A percentile compares a stretch with the other conserved stretches of the same genome.
Evolutionary conservation across 2,113 vertebrate species (phyloP).

Genomic region (Rousettus leschenaultii): DNA sequence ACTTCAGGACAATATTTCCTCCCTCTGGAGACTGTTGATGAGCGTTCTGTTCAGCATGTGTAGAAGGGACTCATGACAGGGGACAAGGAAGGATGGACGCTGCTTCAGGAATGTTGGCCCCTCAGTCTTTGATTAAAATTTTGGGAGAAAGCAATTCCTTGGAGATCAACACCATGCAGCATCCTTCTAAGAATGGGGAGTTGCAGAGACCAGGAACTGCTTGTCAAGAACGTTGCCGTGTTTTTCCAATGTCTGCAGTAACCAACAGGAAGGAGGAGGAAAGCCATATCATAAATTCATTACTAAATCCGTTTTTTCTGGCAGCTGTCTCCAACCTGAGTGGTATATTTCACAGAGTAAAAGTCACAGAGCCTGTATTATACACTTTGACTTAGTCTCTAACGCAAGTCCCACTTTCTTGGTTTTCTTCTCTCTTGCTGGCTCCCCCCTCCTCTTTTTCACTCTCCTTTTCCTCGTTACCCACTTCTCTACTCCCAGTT

Average conservation of each 20-base stretch:
- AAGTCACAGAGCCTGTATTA: slow-evolving; percentile 47
- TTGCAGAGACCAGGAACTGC: not conserved
- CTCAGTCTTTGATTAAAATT: not conserved
- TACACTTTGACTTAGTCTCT: not conserved
- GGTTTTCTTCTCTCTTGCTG: not conserved
- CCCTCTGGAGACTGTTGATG: not conserved
- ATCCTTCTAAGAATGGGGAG: not conserved
- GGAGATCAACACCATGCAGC: not conserved
- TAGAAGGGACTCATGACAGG: accelerated
- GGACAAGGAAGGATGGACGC: not conserved
- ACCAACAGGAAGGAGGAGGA: not conserved
- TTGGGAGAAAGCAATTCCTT: not conserved
- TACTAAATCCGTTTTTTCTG: not conserved
- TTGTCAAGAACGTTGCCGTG: not conserved
- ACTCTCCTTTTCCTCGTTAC: not conserved
- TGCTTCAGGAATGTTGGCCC: not conserved
- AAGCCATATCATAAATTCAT: not conserved
- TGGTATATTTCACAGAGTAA: slow-evolving; percentile 51
- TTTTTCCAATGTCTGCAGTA: not conserved
- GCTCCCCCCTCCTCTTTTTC: not conserved
- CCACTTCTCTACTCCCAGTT: not conserved
- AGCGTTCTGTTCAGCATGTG: not conserved
- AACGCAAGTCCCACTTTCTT: not conserved
- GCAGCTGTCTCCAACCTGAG: not conserved
- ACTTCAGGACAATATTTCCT: slow-evolving; percentile 25